phyloP scores from a whole-genome alignment of 2,888 invertebrate species.

The Lottia gigantea region DNA sequence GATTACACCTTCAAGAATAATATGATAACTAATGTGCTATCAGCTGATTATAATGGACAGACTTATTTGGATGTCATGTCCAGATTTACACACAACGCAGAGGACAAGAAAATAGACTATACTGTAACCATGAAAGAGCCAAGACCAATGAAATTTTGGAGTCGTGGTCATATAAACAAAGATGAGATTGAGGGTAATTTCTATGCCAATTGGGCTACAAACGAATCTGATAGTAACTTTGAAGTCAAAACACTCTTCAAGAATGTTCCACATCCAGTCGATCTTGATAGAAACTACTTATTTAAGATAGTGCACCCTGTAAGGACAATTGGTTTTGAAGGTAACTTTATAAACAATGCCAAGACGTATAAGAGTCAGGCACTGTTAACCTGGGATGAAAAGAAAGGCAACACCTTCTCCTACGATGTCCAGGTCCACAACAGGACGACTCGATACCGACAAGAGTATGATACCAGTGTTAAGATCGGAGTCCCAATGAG shows the following conservation, averaged over 20 bases:
- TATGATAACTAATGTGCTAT: constrained; percentile 20
- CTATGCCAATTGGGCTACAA: constrained; percentile 58
- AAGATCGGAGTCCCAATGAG: constrained; percentile 43
- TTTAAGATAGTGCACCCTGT: constrained; percentile 42
- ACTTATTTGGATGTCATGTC: constrained; percentile 41
- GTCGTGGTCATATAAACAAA: constrained; percentile 33
- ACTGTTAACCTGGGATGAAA: constrained; percentile 45
- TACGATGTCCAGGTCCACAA: constrained; percentile 32
- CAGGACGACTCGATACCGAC: constrained; percentile 33
- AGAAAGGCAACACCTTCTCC: constrained; percentile 39
- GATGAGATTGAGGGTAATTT: constrained; percentile 41
- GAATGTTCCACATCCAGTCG: constrained; percentile 21
- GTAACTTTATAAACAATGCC: constrained; percentile 31
- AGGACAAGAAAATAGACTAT: constrained; percentile 17
- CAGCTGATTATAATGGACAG: constrained; percentile 35
- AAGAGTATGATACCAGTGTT: constrained; percentile 37
- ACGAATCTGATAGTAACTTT: constrained; percentile 38
- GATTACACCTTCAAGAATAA: constrained; percentile 20
- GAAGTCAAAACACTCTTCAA: constrained; percentile 40
- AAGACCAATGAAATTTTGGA: constrained; percentile 39
- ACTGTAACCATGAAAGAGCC: constrained; percentile 42
- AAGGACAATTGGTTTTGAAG: constrained; percentile 41
- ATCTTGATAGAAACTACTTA: constrained; percentile 18
- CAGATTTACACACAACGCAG: constrained; percentile 18
- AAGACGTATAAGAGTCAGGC: constrained; percentile 33